Evolutionary conservation across 2,797 vertebrate genomes (phyloP), one percentile per base, ranked within the genome.

Genomic region (Decapterus maruadsi): DNA sequence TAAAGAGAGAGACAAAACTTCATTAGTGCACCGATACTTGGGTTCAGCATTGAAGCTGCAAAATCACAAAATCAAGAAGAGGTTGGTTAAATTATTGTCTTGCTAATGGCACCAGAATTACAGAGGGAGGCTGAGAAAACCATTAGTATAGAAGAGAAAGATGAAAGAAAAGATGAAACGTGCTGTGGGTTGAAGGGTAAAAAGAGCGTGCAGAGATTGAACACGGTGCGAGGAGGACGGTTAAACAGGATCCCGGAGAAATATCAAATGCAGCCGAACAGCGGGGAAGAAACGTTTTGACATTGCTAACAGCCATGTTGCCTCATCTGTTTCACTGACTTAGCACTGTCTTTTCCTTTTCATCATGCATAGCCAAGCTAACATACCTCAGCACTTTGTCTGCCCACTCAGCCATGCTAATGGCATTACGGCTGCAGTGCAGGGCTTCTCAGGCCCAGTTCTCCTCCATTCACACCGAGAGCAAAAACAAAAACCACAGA

Each of bases 371-470:
- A 77, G 51, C 61, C 65, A 11, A 45, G 68, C 67, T 63, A 77
- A 77, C 70, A 70, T 71, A 78, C 74, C 79, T 77, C 67, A 79
- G 65, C 82, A 68, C 83, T 84, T 68, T 80, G 73, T 76, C 83
- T 85, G 81, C 73, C 80, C 58, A 75, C 81, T 86, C 77, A 87
- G 76, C 84, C 87, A 75, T 81, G 77, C 77, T 86, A 87, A 89
- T 83, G 73, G 55, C 40, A 82, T 88, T 83, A 86, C 66, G 51
- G 45, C 65, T 78, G 68, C 66, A 69, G 70, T 10, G 56, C n/a
- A 31, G 59, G 61, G 50, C 58, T 66, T 62, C 70, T 71, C 29
- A 56, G 50, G 29, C 64, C 73, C 48, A 46, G n/a, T 34, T 77
- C 54, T 54, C 29, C 57, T 65, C 36, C 46, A 77, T 62, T 67